A percentile compares a stretch with the other conserved stretches of the same genome.
phyloP scores from a whole-genome alignment of 2,797 vertebrate species.

The Hyperoplus lanceolatus region DNA sequence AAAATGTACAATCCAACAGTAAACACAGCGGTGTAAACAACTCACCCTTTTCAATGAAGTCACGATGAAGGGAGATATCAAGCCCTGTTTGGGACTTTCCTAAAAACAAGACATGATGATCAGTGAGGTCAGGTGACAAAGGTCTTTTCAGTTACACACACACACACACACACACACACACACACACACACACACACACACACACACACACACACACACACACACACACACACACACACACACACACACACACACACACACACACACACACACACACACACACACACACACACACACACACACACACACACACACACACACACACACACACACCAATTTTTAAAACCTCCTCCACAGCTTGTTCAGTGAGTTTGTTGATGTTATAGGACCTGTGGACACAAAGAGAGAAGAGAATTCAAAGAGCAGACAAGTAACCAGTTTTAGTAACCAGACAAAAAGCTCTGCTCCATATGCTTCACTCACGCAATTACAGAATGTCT shows the following conservation, averaged over 20 bases:
- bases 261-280: slow-evolving; percentile 39
- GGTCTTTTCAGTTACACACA: too few species aligned
- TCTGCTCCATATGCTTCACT: not conserved
- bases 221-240: slow-evolving; percentile 77
- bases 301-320: too few species aligned
- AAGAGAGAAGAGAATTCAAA: not conserved
- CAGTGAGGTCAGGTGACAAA: not conserved
- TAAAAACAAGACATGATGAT: slow-evolving; percentile 65
- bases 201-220: slow-evolving; percentile 71
- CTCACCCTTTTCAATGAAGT: slow-evolving; percentile 90
- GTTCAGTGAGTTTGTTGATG: slow-evolving; percentile 94
- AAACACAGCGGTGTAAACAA: not conserved
- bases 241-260: slow-evolving; percentile 77
- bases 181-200: too few species aligned
- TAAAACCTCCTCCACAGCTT: slow-evolving; percentile 94
- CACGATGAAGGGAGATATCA: slow-evolving; percentile 83
- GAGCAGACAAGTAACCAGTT: not conserved
- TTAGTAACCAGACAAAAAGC: not conserved
- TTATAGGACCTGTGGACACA: slow-evolving; percentile 93
- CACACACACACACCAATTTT: slow-evolving; percentile 88
- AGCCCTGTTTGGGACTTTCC: slow-evolving; percentile 86
- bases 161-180: slow-evolving; percentile 75
- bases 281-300: rapidly evolving
- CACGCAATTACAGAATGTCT: not conserved
- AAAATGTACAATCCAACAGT: too few species aligned